Evolutionary conservation across 2,797 vertebrate genomes (phyloP).

Genomic region (Poeciliopsis paucimaculata): DNA sequence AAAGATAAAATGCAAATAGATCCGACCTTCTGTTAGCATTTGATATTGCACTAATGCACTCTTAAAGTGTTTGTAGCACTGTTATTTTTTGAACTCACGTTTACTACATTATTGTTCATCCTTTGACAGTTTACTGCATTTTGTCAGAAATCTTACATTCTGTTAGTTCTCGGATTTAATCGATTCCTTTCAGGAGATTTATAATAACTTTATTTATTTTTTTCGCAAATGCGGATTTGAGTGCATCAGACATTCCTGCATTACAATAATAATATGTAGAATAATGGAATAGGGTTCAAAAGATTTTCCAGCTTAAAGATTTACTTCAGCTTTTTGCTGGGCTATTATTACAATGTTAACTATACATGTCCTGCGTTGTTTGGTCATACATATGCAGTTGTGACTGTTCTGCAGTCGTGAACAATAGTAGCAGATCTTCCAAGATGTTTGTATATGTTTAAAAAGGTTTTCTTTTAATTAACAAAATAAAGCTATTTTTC

Average conservation of each 20-base stretch:
- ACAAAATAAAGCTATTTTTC: conserved; percentile 11
- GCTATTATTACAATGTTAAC: background rate
- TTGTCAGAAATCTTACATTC: background rate
- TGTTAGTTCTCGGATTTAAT: background rate
- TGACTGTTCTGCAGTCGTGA: background rate
- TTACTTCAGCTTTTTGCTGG: background rate
- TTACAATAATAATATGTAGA: background rate
- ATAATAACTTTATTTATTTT: background rate
- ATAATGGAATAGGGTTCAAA: background rate
- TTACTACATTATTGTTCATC: background rate
- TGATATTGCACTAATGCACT: background rate
- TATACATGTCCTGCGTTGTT: background rate
- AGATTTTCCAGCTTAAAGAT: background rate
- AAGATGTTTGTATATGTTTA: background rate
- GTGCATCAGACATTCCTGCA: background rate
- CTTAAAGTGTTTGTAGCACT: background rate
- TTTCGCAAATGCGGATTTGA: background rate
- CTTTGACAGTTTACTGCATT: background rate
- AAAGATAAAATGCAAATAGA: background rate
- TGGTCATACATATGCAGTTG: background rate
- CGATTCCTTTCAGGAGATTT: background rate
- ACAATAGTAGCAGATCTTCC: background rate
- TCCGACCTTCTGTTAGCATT: background rate
- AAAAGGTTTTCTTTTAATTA: conserved; percentile 3
- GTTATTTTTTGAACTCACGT: background rate